Percentiles rank a stretch among this genome's conserved stretches.
phyloP scores from a whole-genome alignment of 2,888 invertebrate species.

The Campoplex capitator region DNA sequence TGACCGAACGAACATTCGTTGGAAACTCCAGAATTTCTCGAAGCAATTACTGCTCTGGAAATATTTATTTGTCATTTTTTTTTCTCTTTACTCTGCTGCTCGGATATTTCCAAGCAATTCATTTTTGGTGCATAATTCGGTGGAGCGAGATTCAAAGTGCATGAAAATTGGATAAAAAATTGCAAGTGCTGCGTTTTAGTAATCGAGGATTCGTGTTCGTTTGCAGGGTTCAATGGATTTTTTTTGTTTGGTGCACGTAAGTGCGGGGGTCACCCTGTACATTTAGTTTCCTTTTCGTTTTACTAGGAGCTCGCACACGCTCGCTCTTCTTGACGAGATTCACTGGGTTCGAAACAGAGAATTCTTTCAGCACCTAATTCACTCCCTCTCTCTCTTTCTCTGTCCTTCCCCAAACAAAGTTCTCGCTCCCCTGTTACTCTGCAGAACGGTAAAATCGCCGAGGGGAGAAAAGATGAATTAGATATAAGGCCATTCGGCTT shows the following conservation, averaged over 20 bases:
- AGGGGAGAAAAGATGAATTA: constrained; percentile 49
- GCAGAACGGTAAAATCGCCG: constrained; percentile 30
- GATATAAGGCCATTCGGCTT: constrained; percentile 15
- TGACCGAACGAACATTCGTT: too few species aligned
- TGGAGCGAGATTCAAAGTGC: background rate
- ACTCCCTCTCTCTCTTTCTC: background rate
- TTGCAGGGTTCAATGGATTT: too few species aligned
- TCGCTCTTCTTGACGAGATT: constrained; percentile 20
- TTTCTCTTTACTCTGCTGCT: too few species aligned
- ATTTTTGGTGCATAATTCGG: too few species aligned
- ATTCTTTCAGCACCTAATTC: constrained; percentile 55
- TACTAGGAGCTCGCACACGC: background rate
- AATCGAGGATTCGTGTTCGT: background rate
- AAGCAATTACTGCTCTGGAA: too few species aligned
- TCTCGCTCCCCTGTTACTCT: background rate
- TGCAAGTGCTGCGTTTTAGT: background rate
- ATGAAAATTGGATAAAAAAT: background rate
- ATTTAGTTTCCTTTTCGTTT: background rate
- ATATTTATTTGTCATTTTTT: too few species aligned
- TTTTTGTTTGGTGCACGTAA: background rate
- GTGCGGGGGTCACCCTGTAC: constrained; percentile 6
- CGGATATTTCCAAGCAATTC: too few species aligned
- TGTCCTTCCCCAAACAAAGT: constrained; percentile 9
- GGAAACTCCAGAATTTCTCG: too few species aligned
- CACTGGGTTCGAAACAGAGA: constrained; percentile 32